These are phyloP conservation scores for Sphaerophoria rueppellii DNA, from an alignment of 2,888 invertebrate genomes.

Conservation along the genomic window DNA sequence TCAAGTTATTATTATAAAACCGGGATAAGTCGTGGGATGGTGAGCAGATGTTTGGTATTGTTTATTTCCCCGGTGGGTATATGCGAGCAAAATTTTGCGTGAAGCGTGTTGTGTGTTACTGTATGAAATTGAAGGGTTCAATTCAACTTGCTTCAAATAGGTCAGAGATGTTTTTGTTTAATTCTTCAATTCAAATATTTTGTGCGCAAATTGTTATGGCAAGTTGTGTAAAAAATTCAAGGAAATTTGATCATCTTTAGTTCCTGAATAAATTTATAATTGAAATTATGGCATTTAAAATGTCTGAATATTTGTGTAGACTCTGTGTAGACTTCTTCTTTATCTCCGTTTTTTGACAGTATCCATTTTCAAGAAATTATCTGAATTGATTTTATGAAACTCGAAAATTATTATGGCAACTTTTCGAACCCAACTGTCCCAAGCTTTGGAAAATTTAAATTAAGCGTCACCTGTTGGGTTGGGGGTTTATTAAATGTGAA, in stretches of 20 bases:
- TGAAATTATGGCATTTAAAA: neutral
- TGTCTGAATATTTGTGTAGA: neutral
- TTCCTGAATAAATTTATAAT: neutral
- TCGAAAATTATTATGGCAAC: too few relatives aligned
- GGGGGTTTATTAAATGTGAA: too few relatives aligned
- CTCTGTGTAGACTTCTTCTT: too few relatives aligned
- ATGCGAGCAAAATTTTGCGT: slow-evolving; percentile 10
- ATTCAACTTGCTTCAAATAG: neutral
- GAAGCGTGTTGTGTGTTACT: slow-evolving; percentile 16
- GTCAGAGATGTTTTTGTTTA: slow-evolving; percentile 27
- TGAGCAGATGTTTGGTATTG: slow-evolving; percentile 54
- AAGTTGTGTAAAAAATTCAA: neutral
- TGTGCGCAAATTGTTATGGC: slow-evolving; percentile 18
- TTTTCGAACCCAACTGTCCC: too few relatives aligned
- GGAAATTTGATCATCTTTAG: too few relatives aligned
- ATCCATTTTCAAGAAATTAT: too few relatives aligned
- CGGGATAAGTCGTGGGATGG: slow-evolving; percentile 53
- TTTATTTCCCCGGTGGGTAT: slow-evolving; percentile 35
- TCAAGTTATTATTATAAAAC: slow-evolving; percentile 41
- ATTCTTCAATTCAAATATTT: slow-evolving; percentile 48
- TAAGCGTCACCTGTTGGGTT: too few relatives aligned
- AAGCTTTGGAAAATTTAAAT: too few relatives aligned
- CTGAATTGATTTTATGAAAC: too few relatives aligned
- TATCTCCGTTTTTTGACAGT: too few relatives aligned
- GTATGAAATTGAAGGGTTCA: slow-evolving; percentile 48